phyloP scores from a whole-genome alignment of 2,797 vertebrate species.

The Hephaestus fuliginosus region DNA sequence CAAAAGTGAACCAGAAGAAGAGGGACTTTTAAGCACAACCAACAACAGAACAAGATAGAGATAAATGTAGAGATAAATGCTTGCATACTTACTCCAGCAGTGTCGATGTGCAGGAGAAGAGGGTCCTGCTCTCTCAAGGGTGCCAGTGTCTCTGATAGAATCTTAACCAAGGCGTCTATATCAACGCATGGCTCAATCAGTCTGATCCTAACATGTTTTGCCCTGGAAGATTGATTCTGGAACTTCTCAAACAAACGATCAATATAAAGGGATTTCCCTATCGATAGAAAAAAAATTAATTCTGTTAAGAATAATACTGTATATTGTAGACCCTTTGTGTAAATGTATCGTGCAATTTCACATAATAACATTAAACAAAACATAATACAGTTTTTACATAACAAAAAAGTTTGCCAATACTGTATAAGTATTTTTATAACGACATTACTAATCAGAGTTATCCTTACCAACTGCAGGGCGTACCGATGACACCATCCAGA shows the following conservation, averaged over 20 bases:
- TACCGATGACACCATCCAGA: slow-evolving; percentile 83
- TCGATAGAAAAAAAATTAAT: slow-evolving; percentile 3
- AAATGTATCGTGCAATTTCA: background rate
- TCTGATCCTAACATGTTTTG: slow-evolving; percentile 70
- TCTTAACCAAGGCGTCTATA: slow-evolving; percentile 74
- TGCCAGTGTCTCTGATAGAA: slow-evolving; percentile 67
- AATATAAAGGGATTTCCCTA: slow-evolving; percentile 86
- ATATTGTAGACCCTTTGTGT: background rate
- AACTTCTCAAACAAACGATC: slow-evolving; percentile 81
- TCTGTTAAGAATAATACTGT: background rate
- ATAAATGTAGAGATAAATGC: background rate
- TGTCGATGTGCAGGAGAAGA: slow-evolving; percentile 85
- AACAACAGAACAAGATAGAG: background rate
- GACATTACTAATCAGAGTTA: background rate
- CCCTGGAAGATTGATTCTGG: slow-evolving; percentile 47
- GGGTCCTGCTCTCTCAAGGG: slow-evolving; percentile 75
- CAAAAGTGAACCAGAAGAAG: slow-evolving; percentile 5
- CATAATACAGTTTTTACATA: background rate
- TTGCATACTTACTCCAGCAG: slow-evolving; percentile 75
- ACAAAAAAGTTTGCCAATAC: background rate
- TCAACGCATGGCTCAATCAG: slow-evolving; percentile 80
- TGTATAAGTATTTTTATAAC: background rate
- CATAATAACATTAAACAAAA: background rate
- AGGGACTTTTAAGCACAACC: background rate
- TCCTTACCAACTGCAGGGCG: slow-evolving; percentile 86